Conservation (phyloP, 1,140 invertebrate species). For the Neotoxoptera formosana region DNA sequence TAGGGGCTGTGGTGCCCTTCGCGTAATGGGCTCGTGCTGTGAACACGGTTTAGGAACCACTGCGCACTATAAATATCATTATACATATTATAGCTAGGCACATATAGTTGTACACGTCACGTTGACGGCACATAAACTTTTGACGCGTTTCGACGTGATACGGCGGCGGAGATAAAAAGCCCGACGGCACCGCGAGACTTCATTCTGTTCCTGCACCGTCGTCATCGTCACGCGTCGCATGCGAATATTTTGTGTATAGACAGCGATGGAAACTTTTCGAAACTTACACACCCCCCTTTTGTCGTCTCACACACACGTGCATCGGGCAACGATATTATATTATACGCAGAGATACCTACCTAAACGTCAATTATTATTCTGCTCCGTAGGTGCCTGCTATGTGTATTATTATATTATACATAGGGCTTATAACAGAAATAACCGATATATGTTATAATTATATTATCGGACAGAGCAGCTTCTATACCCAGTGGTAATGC, state of each 20-base stretch:
- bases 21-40: background rate
- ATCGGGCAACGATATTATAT: background rate
- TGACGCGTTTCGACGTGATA: background rate
- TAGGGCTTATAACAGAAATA: background rate
- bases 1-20: background rate
- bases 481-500: no score
- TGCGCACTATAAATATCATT: background rate
- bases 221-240: background rate
- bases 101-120: background rate
- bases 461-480: background rate
- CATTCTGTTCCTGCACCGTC: background rate
- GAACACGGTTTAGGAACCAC: background rate
- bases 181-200: background rate
- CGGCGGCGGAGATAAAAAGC: background rate
- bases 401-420: background rate
- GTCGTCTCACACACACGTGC: background rate
- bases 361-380: background rate
- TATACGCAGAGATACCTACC: no score
- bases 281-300: background rate
- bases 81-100: background rate
- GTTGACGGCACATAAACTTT: background rate
- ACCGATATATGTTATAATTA: background rate
- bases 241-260: background rate
- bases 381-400: background rate
- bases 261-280: background rate